A percentile compares a stretch with the other conserved stretches of the same genome.
Conservation (phyloP, 2,888 invertebrate species). For the Notodonta ziczac region DNA sequence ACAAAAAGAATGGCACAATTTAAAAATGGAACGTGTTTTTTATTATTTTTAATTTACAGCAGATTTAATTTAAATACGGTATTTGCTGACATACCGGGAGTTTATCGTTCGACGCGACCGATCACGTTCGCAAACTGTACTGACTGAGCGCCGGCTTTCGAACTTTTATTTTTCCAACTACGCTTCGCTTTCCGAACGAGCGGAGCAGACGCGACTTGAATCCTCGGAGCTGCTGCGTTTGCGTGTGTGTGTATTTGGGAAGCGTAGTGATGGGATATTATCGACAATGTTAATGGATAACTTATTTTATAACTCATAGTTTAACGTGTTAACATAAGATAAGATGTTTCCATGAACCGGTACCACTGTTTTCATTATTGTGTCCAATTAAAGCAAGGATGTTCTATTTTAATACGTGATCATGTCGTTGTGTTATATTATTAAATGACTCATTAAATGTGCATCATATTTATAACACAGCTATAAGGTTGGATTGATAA, state of each 20-base stretch:
- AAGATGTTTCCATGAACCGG: no score
- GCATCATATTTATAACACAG: no score
- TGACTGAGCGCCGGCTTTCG: conserved; percentile 49
- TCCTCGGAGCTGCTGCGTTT: conserved; percentile 34
- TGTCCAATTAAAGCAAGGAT: no score
- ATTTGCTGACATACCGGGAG: conserved; percentile 63
- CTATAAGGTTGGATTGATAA: no score
- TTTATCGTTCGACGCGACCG: conserved; percentile 55
- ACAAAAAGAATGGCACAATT: conserved; percentile 17
- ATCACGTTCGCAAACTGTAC: conserved; percentile 64
- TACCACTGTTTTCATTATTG: no score
- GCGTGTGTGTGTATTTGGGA: conserved; percentile 39
- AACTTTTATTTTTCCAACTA: conserved; percentile 62
- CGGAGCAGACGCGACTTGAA: conserved; percentile 28
- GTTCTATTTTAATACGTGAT: no score
- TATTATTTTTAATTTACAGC: conserved; percentile 13
- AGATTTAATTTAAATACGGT: conserved; percentile 42
- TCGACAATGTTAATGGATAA: conserved; percentile 24
- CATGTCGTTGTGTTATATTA: no score
- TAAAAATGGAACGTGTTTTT: conserved; percentile 25
- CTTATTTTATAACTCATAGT: not conserved
- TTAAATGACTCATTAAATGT: no score
- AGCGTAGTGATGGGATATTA: conserved; percentile 20
- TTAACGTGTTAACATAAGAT: no score
- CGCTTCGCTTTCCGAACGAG: conserved; percentile 60